Evolutionary conservation across 2,113 vertebrate species (phyloP).

Genomic region (Excalfactoria chinensis): DNA sequence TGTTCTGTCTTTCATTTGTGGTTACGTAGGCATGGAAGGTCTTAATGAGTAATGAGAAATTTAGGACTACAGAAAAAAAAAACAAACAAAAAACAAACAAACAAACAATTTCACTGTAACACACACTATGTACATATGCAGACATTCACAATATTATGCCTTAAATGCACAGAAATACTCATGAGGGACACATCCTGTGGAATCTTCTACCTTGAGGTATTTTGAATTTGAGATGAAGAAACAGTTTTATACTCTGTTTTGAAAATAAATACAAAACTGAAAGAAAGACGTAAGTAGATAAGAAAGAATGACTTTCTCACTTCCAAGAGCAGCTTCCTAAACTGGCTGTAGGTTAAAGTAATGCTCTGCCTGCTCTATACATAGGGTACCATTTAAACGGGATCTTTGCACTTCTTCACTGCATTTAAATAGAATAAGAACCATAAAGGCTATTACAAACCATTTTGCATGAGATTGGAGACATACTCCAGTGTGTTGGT

Average conservation of each 20-base stretch:
- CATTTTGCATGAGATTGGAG: not conserved
- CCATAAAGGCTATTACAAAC: not conserved
- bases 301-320: not conserved
- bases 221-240: not conserved
- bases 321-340: not conserved
- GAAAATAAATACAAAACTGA: not conserved
- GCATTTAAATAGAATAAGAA: not conserved
- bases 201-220: not conserved
- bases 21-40: not conserved
- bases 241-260: not conserved
- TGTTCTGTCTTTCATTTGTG: not conserved
- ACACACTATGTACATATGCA: not conserved
- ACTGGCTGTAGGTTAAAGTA: not conserved
- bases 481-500: not conserved
- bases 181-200: not conserved
- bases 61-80: not conserved
- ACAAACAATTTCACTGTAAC: not conserved
- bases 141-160: not conserved
- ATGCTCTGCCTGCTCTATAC: not conserved
- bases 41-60: not conserved
- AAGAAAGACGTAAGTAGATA: not conserved
- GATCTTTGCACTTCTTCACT: not conserved
- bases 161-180: not conserved
- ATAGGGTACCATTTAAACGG: not conserved
- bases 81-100: no score